A percentile compares a stretch with the other conserved stretches of the same genome.
These are phyloP conservation scores for Verasper variegatus DNA, from an alignment of 2,113 vertebrate species.

Conservation along the genomic window DNA sequence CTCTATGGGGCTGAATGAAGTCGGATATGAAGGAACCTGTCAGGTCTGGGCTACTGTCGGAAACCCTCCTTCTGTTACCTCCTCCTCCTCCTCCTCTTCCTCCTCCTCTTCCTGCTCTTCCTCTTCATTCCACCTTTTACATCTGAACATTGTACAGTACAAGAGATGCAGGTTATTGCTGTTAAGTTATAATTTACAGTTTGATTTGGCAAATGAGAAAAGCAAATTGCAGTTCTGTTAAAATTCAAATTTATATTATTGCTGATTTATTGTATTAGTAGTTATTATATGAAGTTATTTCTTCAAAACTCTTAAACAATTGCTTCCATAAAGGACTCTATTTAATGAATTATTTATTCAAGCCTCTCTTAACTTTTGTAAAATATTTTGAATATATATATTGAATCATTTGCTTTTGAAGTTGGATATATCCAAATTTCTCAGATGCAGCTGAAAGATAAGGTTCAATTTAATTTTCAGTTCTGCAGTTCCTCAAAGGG, in stretches of 20 bases:
- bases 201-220: constrained; percentile 1
- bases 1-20: constrained; percentile 72
- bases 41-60: constrained; percentile 78
- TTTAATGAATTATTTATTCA: too few relatives aligned
- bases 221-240: background rate
- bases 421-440: too few relatives aligned
- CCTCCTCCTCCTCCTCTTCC: constrained; percentile 31
- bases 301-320: too few relatives aligned
- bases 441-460: too few relatives aligned
- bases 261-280: background rate
- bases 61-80: constrained; percentile 64
- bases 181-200: background rate
- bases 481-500: background rate
- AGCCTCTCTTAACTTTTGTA: too few relatives aligned
- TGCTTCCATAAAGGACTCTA: too few relatives aligned
- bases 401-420: too few relatives aligned
- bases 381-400: too few relatives aligned
- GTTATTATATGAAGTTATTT: background rate
- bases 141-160: constrained; percentile 11
- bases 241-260: too few relatives aligned
- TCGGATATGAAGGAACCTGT: constrained; percentile 77
- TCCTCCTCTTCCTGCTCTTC: background rate
- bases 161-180: constrained; percentile 22
- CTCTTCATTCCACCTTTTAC: constrained; percentile 13
- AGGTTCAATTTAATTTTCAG: too few relatives aligned